Evolutionary conservation across 2,888 invertebrate species (phyloP), one percentile per base, ranked within the genome.

Genomic region (Dermolepida albohirtum): DNA sequence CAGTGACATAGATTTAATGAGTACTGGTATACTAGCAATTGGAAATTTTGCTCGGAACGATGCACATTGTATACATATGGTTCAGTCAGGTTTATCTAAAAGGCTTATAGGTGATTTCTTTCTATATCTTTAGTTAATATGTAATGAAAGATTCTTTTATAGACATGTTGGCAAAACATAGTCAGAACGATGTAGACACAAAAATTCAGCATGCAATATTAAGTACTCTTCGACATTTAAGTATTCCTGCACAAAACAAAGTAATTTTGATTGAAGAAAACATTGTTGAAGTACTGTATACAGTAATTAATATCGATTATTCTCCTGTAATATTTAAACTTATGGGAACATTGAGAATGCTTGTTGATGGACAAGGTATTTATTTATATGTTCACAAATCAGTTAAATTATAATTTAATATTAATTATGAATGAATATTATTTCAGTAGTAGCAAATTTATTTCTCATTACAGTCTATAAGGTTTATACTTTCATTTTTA

Each of bases 31-130:
- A 2, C 84, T 96, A 71, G 94, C 95, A 0, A 87, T 96, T 73
- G 96, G 95, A 1, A 96, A 96, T 85, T 96, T 96, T 83, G 96
- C 96, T 0, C 86, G 96, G 49, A 92, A 92, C 73, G 96, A 96
- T 79, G 88, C 88, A 44, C 92, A 95, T 80, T 96, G 96, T 80
- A 88, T 89, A 55, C 88, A 91, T 70, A 92, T 96, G 90, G 94
- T 95, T 76, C 86, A 90, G 64, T 88, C 90, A 74, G 91, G 92
- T 34, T 89, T 95, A 54, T 91, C 91, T 78, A 89, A 90, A 76
- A 91, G 91, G 77, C 80, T 91, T 68, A 85, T 91, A 50, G 86
- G 89, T 89, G 77, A 81, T 82, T 17, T 39, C 0, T 17, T 40
- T 22, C 17, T n/a, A 17, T 7, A 55, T 62, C 50, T 43, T 40